Percentiles rank a stretch among this genome's conserved stretches.
Evolutionary conservation across 1,140 invertebrate species (phyloP).

Genomic region (Pissodes strobi): DNA sequence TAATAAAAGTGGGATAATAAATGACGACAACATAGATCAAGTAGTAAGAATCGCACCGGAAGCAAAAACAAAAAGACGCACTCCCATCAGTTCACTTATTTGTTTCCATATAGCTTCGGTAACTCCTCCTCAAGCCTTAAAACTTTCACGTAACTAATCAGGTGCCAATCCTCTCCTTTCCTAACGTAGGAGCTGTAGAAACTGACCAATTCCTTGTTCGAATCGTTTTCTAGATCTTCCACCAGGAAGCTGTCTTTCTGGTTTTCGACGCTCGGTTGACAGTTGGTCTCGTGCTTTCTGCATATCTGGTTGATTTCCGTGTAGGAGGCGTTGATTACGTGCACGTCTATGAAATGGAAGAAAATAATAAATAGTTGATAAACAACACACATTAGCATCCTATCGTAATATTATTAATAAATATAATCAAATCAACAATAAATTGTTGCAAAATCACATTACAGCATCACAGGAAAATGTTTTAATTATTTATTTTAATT

Average conservation of each 20-base stretch:
- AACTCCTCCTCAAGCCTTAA: constrained; percentile 70
- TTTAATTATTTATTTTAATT: too few relatives aligned
- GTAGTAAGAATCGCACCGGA: too few relatives aligned
- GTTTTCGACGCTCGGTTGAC: constrained; percentile 73
- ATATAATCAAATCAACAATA: too few relatives aligned
- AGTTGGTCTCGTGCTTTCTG: constrained; percentile 60
- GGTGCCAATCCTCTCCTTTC: constrained; percentile 58
- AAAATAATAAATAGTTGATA: not conserved
- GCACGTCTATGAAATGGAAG: constrained; percentile 58
- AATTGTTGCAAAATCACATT: too few relatives aligned
- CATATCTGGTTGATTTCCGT: constrained; percentile 75
- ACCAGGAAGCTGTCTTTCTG: constrained; percentile 72
- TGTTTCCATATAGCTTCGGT: constrained; percentile 64
- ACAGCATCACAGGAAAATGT: too few relatives aligned
- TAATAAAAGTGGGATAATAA: too few relatives aligned
- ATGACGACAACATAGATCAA: too few relatives aligned
- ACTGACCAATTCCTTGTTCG: constrained; percentile 73
- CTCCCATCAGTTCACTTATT: too few relatives aligned
- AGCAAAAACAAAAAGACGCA: too few relatives aligned
- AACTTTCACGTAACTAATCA: constrained; percentile 67
- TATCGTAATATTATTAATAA: too few relatives aligned
- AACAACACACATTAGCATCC: not conserved
- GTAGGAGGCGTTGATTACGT: constrained; percentile 74
- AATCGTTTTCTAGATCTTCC: constrained; percentile 72
- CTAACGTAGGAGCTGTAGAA: constrained; percentile 68